These are phyloP conservation scores for Notarius lentiginosus DNA, from an alignment of 2,113 vertebrate species.

Conservation along the genomic window DNA sequence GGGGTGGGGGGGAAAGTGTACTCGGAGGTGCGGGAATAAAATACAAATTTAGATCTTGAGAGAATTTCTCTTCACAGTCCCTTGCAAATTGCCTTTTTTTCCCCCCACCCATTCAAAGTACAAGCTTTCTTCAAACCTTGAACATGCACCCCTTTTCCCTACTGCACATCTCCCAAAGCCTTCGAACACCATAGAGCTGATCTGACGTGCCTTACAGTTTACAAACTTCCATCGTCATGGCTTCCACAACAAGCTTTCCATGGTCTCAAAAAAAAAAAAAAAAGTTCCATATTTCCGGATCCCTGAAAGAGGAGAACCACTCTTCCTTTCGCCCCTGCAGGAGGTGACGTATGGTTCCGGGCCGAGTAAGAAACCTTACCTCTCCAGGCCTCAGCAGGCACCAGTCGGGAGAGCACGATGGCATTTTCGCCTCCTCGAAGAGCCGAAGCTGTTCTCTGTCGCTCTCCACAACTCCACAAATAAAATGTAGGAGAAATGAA, in stretches of 20 bases:
- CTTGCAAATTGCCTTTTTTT: constrained; percentile 5
- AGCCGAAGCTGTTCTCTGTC: constrained; percentile 18
- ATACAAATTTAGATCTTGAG: not conserved
- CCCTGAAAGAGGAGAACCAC: not conserved
- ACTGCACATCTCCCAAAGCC: not conserved
- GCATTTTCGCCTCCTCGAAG: constrained; percentile 80
- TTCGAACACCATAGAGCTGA: not conserved
- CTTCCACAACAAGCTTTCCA: not conserved
- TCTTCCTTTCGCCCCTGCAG: constrained; percentile 14
- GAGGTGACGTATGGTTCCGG: constrained; percentile 11
- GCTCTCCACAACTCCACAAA: constrained; percentile 52
- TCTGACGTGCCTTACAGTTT: not conserved
- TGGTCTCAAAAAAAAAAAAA: not conserved
- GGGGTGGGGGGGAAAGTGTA: too few species aligned
- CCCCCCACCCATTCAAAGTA: not conserved
- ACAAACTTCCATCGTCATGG: constrained; percentile 2
- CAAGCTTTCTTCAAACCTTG: constrained; percentile 1
- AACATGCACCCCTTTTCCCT: constrained; percentile 10
- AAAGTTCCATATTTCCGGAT: constrained; percentile 9
- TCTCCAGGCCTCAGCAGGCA: constrained; percentile 84
- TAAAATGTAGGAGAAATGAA: constrained; percentile 29
- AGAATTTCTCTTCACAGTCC: not conserved
- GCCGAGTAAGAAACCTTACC: constrained; percentile 75
- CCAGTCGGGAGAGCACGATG: constrained; percentile 87
- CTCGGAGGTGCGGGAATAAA: not conserved